Evolutionary conservation across 2,888 invertebrate species (phyloP), one percentile per base, ranked within the genome.

Genomic region (Bibio marci): DNA sequence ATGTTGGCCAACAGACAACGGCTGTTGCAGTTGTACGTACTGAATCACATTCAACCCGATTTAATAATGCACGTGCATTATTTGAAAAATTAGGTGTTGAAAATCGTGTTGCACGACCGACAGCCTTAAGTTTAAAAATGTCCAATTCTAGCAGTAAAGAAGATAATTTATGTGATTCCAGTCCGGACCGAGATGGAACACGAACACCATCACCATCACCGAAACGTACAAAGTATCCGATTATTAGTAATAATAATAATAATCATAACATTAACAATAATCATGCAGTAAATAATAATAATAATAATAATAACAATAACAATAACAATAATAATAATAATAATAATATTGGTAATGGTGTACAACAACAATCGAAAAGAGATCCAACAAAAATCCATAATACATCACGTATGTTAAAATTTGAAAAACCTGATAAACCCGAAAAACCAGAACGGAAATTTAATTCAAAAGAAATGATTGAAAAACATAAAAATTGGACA

Each of bases 401-500:
- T 44, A 67, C 72, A 46, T 70, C 72, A 6, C 68, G 70, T 45
- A 65, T 72, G 42, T 65, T 72, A 43, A 65, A 72, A 49, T 70
- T 73, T 12, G 68, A 67, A 41, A 69, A 71, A 45, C 59, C 61
- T 4, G 70, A 71, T 38, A 82, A 81, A 56, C 83, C 83, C 1
- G 83, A 85, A 51, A 83, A 85, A 58, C 82, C 85, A 3, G 86
- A 86, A 56, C 66, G 83, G 40, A 77, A 80, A 52, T 78, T 83
- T 50, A 78, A 75, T 51, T 83, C 82, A 44, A 80, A 85, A 48
- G 86, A 88, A 58, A 65, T 87, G 40, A 88, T 88, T 48, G 87
- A 86, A 60, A 85, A 87, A 52, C 88, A 87, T 56, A 78, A 80
- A 55, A 90, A 88, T 63, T 90, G 87, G 88, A 87, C 87, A 25